A percentile compares a stretch with the other conserved stretches of the same genome.
phyloP scores from a whole-genome alignment of 2,888 invertebrate species.

The Pachliopta kotzebuea region DNA sequence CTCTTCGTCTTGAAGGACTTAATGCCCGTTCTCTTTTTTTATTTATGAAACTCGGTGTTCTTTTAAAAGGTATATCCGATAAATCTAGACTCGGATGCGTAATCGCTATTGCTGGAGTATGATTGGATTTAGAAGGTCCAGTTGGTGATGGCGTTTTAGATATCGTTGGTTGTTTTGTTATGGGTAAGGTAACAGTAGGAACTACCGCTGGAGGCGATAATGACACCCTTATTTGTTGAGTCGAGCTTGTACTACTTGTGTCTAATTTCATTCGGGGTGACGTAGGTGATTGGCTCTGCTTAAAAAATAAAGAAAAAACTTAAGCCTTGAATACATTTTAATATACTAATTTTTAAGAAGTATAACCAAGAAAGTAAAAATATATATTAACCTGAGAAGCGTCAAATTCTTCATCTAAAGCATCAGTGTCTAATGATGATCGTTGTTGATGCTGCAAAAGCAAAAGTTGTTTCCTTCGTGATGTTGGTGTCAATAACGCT shows the following conservation, averaged over 20 bases:
- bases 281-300: conserved; percentile 75
- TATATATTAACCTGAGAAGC: conserved; percentile 73
- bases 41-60: conserved; percentile 74
- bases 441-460: conserved; percentile 91
- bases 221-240: conserved; percentile 57
- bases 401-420: conserved; percentile 86
- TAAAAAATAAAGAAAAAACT: conserved; percentile 29
- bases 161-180: conserved; percentile 72
- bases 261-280: conserved; percentile 77
- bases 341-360: too few relatives aligned
- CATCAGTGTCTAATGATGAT: conserved; percentile 92
- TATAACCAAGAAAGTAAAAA: too few relatives aligned
- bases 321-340: too few relatives aligned
- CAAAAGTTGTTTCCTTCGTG: conserved; percentile 87
- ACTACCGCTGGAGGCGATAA: conserved; percentile 74
- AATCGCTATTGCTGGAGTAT: conserved; percentile 80
- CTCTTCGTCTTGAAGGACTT: conserved; percentile 76
- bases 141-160: conserved; percentile 59
- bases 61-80: conserved; percentile 70
- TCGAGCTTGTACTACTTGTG: conserved; percentile 59
- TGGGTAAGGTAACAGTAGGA: conserved; percentile 64
- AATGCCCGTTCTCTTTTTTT: conserved; percentile 75
- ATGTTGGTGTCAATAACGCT: conserved; percentile 87
- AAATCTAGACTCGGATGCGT: conserved; percentile 78
- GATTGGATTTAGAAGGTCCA: conserved; percentile 54